Evolutionary conservation across 2,113 vertebrate species (phyloP).

Genomic region (Arvicanthis niloticus): DNA sequence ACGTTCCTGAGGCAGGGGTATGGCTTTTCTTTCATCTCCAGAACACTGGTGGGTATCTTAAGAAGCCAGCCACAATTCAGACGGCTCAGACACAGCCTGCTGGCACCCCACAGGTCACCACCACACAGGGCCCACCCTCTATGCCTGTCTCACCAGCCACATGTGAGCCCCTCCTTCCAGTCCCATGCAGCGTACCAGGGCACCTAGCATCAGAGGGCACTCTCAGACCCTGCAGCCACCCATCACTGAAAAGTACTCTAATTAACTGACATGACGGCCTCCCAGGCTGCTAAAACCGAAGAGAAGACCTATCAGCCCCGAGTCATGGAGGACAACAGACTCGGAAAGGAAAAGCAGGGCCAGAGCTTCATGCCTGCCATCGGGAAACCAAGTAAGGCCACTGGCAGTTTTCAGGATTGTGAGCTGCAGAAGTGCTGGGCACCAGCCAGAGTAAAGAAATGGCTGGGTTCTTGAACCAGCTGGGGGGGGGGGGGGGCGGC

Average conservation of each 20-base stretch:
- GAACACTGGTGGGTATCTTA: not conserved
- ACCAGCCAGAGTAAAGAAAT: not conserved
- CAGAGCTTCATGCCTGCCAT: not conserved
- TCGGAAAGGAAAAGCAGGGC: not conserved
- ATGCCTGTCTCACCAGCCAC: not conserved
- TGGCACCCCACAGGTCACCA: not conserved
- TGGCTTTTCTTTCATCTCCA: not conserved
- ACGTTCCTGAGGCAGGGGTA: accelerated
- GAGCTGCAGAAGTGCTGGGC: too few relatives aligned
- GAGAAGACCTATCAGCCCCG: not conserved
- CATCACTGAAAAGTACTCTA: not conserved
- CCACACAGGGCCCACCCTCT: too few relatives aligned
- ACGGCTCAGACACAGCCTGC: not conserved
- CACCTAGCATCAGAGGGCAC: not conserved
- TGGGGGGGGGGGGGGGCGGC: not conserved
- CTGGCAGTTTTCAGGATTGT: too few relatives aligned
- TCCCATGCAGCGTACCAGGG: accelerated
- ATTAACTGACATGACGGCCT: not conserved
- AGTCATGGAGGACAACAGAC: too few relatives aligned
- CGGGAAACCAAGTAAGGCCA: too few relatives aligned
- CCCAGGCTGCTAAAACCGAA: not conserved
- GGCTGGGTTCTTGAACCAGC: not conserved
- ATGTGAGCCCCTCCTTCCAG: not conserved
- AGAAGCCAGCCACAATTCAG: not conserved
- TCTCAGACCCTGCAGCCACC: not conserved